Base-by-base conservation (phyloP, 2,113 vertebrate genomes). In the Ailurus styani region DNA sequence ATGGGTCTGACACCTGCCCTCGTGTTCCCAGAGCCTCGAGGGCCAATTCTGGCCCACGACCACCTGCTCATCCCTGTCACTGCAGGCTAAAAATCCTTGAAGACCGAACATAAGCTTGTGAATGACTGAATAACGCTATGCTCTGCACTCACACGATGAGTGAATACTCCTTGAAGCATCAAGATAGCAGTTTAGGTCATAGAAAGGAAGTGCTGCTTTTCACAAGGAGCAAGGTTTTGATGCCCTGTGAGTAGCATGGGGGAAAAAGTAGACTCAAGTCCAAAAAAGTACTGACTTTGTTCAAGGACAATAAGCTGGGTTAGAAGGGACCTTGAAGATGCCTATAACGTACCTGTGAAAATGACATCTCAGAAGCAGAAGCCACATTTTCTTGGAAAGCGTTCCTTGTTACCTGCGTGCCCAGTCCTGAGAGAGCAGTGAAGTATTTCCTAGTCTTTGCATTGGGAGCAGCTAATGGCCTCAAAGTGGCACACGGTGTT, bases 111-210 rank as follows among this genome's bases (percentile, higher is more conserved):
- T 12, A 8, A 23, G 31, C 50, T 42, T 52, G 29, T 37, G 45
- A 12, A 5, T 9, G 21, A 29, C n/a, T 8, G 15, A 47, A 27
- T 9, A 17, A 64, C 23, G 21, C 31, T 10, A 3, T 3, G 1
- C 8, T 40, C 55, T 66, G 34, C 1, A 10, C 50, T 3, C 27
- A 2, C 0, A 5, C 7, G 23, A 45, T 9, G 79, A 54, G 5
- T 5, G 25, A 17, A 47, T 6, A 15, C 11, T 50, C 31, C 12
- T 27, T n/a, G 0, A 60, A 34, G 42, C 9, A 6, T 8, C 23
- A 21, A 79, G 40, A 47, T 1, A 15, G 20, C 11, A 27, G 55
- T 11, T 52, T 57, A 45, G n/a, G 18, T 55, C 5, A 31, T 21
- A 73, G 70, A 37, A 10, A 50, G 47, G 50, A 54, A 55, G 50